A percentile compares a stretch with the other conserved stretches of the same genome.
phyloP scores from a whole-genome alignment of 2,888 invertebrate species.

The Clivina fossor region DNA sequence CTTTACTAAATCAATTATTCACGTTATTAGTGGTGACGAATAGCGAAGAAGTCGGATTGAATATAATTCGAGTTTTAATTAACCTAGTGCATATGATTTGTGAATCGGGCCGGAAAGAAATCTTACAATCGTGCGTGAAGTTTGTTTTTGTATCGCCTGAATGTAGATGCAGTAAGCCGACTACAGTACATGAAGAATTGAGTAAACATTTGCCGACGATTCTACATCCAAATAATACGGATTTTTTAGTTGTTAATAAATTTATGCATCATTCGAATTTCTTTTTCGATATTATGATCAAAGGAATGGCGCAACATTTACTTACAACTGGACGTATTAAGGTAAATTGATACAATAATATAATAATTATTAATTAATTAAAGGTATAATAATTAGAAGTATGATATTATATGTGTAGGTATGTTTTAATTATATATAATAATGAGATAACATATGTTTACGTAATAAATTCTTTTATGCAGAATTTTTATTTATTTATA shows the following conservation, averaged over 20 bases:
- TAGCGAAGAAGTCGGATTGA: conserved; percentile 84
- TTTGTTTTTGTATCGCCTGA: conserved; percentile 61
- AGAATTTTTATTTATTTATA: no score
- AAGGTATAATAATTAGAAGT: no score
- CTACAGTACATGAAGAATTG: conserved; percentile 76
- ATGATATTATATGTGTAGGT: no score
- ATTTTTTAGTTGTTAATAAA: conserved; percentile 84
- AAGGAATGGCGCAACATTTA: conserved; percentile 93
- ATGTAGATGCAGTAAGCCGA: conserved; percentile 50
- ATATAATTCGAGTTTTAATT: conserved; percentile 81
- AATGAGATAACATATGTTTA: no score
- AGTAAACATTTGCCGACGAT: conserved; percentile 69
- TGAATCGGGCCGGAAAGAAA: conserved; percentile 76
- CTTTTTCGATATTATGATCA: conserved; percentile 88
- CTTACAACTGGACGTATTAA: conserved; percentile 85
- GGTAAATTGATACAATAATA: no score
- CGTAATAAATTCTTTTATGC: no score
- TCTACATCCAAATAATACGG: conserved; percentile 74
- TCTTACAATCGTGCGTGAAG: conserved; percentile 84
- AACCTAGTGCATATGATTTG: conserved; percentile 88
- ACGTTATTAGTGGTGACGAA: conserved; percentile 75
- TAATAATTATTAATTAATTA: no score
- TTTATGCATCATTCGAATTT: conserved; percentile 92
- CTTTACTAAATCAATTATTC: conserved; percentile 88
- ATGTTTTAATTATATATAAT: no score